Evolutionary conservation across 2,113 vertebrate genomes (phyloP), one percentile per base, ranked within the genome.

Genomic region (Leuciscus idus): DNA sequence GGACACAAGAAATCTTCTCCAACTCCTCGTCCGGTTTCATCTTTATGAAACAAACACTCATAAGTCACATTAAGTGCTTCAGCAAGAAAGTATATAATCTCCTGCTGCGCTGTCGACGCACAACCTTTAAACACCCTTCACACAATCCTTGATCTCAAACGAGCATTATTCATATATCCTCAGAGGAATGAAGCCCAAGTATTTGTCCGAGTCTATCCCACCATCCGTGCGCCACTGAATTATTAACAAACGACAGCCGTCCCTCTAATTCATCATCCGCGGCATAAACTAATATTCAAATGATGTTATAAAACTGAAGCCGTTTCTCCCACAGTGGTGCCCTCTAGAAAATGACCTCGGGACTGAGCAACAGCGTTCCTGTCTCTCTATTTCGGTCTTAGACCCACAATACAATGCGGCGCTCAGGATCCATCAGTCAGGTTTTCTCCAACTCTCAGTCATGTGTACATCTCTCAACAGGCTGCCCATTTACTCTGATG

Each of bases 41-140:
- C 81, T 39, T 33, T 68, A 62, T 86, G 87, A 86, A 88, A 84
- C 87, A 88, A 88, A 88, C 83, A 77, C 86, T 88, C 84, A 89
- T 89, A 83, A 82, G 85, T 87, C 89, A 90, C 74, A 88, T 85
- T 87, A 87, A 72, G 75, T 73, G 85, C 80, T 85, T 87, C 77
- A 85, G 79, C 85, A 73, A 83, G 85, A 89, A 89, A 80, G 86
- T 81, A 88, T 85, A 88, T 90, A 85, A 90, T 90, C 84, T 88
- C 75, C 81, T 70, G 36, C 55, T 76, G 85, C 70, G 85, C 89
- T 88, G 88, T 78, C 85, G 72, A 86, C 87, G 85, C 73, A 85
- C 87, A 90, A 90, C 89, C 89, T 90, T 84, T 88, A 90, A 90
- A 90, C 85, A 90, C 87, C 89, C 89, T 90, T 88, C 89, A 88